Evolutionary conservation across 2,888 invertebrate genomes (phyloP), one percentile per base, ranked within the genome.

Genomic region (Resseliella maxima): DNA sequence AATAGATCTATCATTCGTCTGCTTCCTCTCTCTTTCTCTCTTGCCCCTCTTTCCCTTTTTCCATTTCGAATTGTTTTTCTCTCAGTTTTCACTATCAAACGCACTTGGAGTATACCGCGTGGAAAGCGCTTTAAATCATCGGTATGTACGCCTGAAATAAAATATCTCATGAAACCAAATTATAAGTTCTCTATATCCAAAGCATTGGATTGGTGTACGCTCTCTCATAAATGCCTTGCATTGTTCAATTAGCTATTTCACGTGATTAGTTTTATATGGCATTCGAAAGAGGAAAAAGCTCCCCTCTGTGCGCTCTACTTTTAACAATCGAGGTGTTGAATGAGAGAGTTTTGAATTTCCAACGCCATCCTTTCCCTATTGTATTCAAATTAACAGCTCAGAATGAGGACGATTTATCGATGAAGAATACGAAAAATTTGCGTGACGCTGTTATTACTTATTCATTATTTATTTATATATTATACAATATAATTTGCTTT

Each of bases 241-340:
- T 31, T 72, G 72, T 72, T 72, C 72, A 72, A 72, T 72, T 72
- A 72, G 72, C 72, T 72, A 72, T 72, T 72, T 72, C 72, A 72
- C 72, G 72, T 31, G 72, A 72, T 72, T 72, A 72, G 72, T 72
- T 72, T 72, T 72, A 27, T 72, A 72, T 72, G 31, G 72, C 72
- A 72, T 72, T 72, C 72, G 31, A 35, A 31, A 3, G n/a, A 27
- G 6, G 5, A 50, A 50, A 50, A 50, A 50, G 46, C 46, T 50
- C 46, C 46, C 46, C 18, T 50, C 46, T 18, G 41, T 12, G 41
- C 12, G 41, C 41, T 41, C 59, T 24, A 59, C 24, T 59, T 27
- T 24, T 12, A 24, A 12, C 24, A n/a, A 12, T 24, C 5, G 12
- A 72, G 10, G 31, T 12, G 35, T 24, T n/a, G 24, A 59, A 72